Conservation (phyloP, 2,113 vertebrate species). For the Glaucomys volans region DNA sequence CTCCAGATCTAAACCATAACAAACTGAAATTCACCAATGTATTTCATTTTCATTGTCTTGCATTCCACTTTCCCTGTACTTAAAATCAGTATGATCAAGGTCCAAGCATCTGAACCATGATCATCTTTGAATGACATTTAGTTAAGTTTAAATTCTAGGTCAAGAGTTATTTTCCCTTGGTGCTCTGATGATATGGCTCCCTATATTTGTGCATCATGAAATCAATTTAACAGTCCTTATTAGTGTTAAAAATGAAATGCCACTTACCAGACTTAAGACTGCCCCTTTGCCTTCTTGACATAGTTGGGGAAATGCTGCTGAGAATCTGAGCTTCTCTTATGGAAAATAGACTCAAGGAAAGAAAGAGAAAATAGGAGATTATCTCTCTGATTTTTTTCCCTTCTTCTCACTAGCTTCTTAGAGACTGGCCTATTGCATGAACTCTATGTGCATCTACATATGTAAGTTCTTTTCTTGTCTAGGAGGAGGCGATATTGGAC, state of each 20-base stretch:
- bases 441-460: not conserved
- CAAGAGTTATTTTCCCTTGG: not conserved
- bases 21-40: not conserved
- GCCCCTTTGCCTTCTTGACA: not conserved
- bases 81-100: not conserved
- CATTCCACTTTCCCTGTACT: not conserved
- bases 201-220: not conserved
- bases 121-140: not conserved
- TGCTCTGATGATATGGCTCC: not conserved
- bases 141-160: not conserved
- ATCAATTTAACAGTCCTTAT: not conserved
- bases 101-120: not conserved
- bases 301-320: not conserved
- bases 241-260: not conserved
- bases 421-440: not conserved
- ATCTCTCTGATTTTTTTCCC: not conserved
- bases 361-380: not conserved
- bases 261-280: not conserved
- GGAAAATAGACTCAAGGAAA: not conserved
- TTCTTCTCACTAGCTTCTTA: not conserved
- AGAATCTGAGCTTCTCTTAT: not conserved
- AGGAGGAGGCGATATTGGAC: not conserved
- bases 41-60: not conserved
- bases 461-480: slow-evolving; percentile 6
- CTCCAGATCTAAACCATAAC: too few relatives aligned